A percentile compares a stretch with the other conserved stretches of the same genome.
phyloP scores from a whole-genome alignment of 2,888 invertebrate genomes.

The Drosophila sordidapex region DNA sequence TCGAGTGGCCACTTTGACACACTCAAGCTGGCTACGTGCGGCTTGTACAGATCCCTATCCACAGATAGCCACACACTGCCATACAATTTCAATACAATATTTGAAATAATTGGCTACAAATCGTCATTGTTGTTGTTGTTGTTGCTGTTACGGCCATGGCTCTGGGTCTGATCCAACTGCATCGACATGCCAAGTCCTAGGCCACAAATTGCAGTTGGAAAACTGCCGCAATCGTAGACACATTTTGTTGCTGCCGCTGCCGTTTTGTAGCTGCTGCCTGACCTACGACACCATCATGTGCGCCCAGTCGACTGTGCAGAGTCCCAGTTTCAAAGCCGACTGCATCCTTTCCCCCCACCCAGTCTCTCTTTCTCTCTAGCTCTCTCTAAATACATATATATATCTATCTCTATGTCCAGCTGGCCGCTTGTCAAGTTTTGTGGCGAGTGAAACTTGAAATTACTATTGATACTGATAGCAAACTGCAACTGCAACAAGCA shows the following conservation, averaged over 20 bases:
- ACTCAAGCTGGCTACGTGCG: conserved; percentile 56
- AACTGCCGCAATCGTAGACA: conserved; percentile 68
- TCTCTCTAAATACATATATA: conserved; percentile 3
- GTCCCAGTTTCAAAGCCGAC: conserved; percentile 32
- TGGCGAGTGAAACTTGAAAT: conserved; percentile 72
- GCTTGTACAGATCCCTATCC: conserved; percentile 65
- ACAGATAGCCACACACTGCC: conserved; percentile 72
- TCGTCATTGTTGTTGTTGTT: conserved; percentile 70
- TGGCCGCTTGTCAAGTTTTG: conserved; percentile 60
- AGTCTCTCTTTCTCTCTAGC: conserved; percentile 2
- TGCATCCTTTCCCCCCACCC: conserved; percentile 6
- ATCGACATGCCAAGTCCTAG: conserved; percentile 51
- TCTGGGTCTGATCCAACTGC: conserved; percentile 35
- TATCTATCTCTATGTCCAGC: conserved; percentile 8
- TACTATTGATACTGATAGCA: conserved; percentile 80
- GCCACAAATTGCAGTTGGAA: conserved; percentile 81
- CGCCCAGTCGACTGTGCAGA: conserved; percentile 25
- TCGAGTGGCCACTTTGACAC: conserved; percentile 59
- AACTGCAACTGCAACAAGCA: conserved; percentile 55
- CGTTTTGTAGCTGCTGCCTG: conserved; percentile 50
- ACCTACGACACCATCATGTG: conserved; percentile 78
- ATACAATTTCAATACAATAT: conserved; percentile 82
- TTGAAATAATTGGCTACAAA: conserved; percentile 84
- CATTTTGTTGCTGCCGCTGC: conserved; percentile 45
- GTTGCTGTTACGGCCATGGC: conserved; percentile 15